Evolutionary conservation across 2,888 invertebrate species (phyloP).

Genomic region (Uropetala carovei): DNA sequence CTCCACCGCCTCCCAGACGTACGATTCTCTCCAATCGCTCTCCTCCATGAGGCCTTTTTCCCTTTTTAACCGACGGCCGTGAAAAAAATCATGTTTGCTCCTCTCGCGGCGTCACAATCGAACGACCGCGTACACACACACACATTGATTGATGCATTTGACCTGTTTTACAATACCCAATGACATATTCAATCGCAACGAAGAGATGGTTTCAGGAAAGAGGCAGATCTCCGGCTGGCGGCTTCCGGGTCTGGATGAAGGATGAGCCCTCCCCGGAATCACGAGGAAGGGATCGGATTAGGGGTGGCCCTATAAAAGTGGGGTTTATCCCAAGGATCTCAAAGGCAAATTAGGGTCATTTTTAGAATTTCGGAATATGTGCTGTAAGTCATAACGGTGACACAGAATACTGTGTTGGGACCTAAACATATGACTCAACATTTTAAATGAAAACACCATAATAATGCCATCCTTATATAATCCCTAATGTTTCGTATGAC

Average conservation of each 20-base stretch:
- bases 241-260: not conserved
- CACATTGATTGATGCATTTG: constrained; percentile 53
- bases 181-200: not conserved
- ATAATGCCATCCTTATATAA: too few species aligned
- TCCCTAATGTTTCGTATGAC: too few species aligned
- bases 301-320: too few species aligned
- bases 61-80: not conserved
- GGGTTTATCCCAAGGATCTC: too few species aligned
- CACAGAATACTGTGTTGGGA: too few species aligned
- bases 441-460: too few species aligned
- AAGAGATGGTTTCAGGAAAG: not conserved
- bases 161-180: not conserved
- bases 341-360: too few species aligned
- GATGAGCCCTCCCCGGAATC: not conserved
- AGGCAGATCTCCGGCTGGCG: not conserved
- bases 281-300: not conserved
- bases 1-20: not conserved
- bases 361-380: too few species aligned
- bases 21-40: not conserved
- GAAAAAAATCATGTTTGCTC: constrained; percentile 62
- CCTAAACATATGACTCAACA: too few species aligned
- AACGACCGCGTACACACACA: not conserved
- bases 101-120: not conserved
- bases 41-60: not conserved
- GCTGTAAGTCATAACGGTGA: too few species aligned